These are phyloP conservation scores for Lacerta viridis DNA, from an alignment of 2,797 vertebrate genomes.

Conservation along the genomic window DNA sequence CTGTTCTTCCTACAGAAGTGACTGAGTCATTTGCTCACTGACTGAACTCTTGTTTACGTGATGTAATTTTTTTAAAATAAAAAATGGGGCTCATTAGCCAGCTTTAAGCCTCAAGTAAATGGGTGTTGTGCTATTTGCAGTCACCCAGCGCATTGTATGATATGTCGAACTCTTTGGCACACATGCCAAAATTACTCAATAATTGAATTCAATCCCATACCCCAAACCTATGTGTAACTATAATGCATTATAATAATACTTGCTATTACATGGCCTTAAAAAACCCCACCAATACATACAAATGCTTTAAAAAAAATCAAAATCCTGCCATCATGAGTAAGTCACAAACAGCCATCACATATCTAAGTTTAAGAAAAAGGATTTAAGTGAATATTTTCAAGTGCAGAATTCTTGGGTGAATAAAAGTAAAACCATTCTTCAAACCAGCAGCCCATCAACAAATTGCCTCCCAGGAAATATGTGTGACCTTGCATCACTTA, in stretches of 20 bases:
- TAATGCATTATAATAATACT: background rate
- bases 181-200: background rate
- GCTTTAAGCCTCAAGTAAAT: background rate
- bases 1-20: background rate
- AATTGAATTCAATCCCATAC: background rate
- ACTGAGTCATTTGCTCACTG: slow-evolving; percentile 5
- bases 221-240: background rate
- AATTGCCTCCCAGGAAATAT: background rate
- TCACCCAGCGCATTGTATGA: background rate
- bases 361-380: background rate
- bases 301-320: background rate
- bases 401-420: background rate
- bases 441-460: background rate
- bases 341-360: background rate
- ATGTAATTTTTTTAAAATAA: background rate
- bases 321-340: background rate
- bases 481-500: background rate
- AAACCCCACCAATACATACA: background rate
- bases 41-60: background rate
- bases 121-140: background rate
- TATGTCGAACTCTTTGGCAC: background rate
- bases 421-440: background rate
- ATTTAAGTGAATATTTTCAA: background rate
- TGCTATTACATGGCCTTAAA: background rate
- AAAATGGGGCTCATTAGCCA: background rate